Base-by-base conservation (phyloP, 2,797 vertebrate genomes). In the Amniataba percoides region DNA sequence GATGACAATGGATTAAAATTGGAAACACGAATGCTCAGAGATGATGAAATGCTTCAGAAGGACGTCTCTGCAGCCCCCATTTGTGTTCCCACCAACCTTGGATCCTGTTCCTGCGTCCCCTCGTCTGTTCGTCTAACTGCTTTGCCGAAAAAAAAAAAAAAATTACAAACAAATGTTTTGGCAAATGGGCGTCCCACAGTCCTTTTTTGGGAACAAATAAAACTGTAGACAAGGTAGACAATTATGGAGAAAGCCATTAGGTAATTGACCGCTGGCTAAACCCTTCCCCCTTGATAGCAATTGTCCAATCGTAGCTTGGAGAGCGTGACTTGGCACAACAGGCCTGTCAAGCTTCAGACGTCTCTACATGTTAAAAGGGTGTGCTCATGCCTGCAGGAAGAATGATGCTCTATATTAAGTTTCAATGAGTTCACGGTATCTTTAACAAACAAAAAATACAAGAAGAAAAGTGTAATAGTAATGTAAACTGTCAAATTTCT, bases 231-330 rank as follows among this genome's bases (percentile, higher is more conserved):
- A 72, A 74, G 18, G 42, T 55, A 72, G 23, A 51, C 49, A 81
- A 78, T 76, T 42, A 84, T 7, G 13, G 58, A 81, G 69, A 76
- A 74, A 65, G 71, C 85, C 78, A 89, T 88, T 83, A 88, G 73
- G 70, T 87, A 73, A 88, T 78, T 87, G 78, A 68, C 76, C 48
- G 66, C 34, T 60, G 39, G 36, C 16, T 69, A 43, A 74, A 72
- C 65, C 21, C 21, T 56, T 59, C 52, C 39, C 52, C 39, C 49
- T 42, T 70, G 73, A 58, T 23, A 49, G 19, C 14, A 51, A 67
- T 31, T 36, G 19, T 76, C 39, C 31, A 40, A 42, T 60, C 43
- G 39, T 36, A 55, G 61, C 39, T 59, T 70, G 49, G 71, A 4
- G 15, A 48, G 45, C 7, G 16, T 76, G 69, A 69, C 68, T 51